These are phyloP conservation scores for Acanthopleura granulata DNA, from an alignment of 2,888 invertebrate species.

Conservation along the genomic window DNA sequence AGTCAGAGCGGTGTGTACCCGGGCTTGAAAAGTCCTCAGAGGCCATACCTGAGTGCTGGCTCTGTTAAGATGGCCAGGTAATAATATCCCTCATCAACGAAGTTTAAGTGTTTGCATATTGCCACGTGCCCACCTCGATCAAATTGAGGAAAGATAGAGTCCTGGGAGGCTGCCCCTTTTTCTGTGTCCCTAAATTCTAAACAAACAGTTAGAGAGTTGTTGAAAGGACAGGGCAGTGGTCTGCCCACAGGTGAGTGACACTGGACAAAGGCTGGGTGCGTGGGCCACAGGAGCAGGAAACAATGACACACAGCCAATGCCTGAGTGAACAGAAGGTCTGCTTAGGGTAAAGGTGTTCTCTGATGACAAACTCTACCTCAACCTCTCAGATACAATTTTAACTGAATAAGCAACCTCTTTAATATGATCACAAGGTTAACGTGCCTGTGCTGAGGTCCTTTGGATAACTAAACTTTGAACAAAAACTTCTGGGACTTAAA, in stretches of 20 bases:
- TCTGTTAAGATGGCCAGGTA: background rate
- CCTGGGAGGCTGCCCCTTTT: background rate
- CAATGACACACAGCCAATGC: background rate
- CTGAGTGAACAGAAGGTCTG: background rate
- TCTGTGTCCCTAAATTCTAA: slow-evolving; percentile 7
- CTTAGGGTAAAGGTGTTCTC: slow-evolving; percentile 2
- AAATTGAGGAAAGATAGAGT: slow-evolving; percentile 17
- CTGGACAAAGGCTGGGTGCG: background rate
- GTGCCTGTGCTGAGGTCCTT: too few relatives aligned
- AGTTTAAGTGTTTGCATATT: slow-evolving; percentile 17
- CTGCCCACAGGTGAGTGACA: slow-evolving; percentile 6
- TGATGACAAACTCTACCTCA: background rate
- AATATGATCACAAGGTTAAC: too few relatives aligned
- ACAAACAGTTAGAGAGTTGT: slow-evolving; percentile 10
- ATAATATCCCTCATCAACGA: background rate
- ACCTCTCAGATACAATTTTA: background rate
- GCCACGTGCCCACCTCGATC: slow-evolving; percentile 2
- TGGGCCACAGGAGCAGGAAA: background rate
- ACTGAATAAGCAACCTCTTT: too few relatives aligned
- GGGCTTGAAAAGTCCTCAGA: background rate
- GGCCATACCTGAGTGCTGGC: background rate
- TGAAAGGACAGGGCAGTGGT: background rate
- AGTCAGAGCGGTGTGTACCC: background rate
- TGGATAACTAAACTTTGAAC: too few relatives aligned
- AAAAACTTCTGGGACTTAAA: too few relatives aligned